These are phyloP conservation scores for Heliconius hewitsoni DNA, from an alignment of 1,140 invertebrate species.

Conservation along the genomic window DNA sequence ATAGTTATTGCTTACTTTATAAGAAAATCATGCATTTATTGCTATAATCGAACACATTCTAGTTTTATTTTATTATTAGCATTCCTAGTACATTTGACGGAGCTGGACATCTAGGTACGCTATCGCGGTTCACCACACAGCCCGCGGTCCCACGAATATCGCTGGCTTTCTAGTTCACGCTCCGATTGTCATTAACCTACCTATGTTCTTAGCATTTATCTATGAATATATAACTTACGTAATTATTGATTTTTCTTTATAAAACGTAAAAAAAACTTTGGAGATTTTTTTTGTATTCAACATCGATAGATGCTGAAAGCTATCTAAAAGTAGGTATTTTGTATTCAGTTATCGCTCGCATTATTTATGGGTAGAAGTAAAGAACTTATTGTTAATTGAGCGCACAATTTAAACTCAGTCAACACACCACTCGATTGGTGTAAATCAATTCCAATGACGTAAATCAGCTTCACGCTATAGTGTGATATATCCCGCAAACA, in stretches of 20 bases:
- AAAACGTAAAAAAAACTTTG: background rate
- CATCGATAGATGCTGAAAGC: background rate
- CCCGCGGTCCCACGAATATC: constrained; percentile 58
- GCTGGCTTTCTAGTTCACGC: constrained; percentile 44
- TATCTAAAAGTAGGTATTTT: too few species aligned
- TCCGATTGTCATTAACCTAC: constrained; percentile 8
- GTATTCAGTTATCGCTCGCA: background rate
- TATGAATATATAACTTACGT: background rate
- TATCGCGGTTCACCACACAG: constrained; percentile 53
- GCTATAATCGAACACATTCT: background rate
- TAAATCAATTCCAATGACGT: too few species aligned
- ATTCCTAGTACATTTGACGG: constrained; percentile 26
- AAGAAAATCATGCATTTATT: background rate
- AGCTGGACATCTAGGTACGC: constrained; percentile 29
- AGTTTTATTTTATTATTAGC: background rate
- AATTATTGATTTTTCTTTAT: background rate
- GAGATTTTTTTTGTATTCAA: background rate
- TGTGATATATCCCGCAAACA: too few species aligned
- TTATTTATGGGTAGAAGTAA: background rate
- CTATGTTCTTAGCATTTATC: background rate
- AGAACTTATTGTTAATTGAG: background rate
- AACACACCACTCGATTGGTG: too few species aligned
- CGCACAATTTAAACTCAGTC: background rate
- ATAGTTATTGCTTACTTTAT: too few species aligned
- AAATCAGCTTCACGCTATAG: too few species aligned